phyloP scores from a whole-genome alignment of 1,140 invertebrate species.

The Drosophila micromelanica region DNA sequence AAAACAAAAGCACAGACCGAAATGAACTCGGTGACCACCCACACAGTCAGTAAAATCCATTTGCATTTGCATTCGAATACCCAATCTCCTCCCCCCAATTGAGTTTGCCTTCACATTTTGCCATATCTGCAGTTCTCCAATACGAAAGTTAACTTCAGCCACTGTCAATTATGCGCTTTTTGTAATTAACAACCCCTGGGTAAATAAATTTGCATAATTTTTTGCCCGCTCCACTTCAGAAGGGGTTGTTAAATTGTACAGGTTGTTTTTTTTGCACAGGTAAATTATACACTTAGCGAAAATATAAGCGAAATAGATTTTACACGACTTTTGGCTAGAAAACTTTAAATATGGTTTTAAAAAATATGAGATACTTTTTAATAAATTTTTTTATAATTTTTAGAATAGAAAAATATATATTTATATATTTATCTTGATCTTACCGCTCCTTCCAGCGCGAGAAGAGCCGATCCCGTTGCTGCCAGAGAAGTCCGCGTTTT shows the following conservation, averaged over 20 bases:
- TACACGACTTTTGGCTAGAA: too few species aligned
- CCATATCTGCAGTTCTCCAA: constrained; percentile 53
- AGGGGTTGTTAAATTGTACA: constrained; percentile 30
- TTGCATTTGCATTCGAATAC: constrained; percentile 13
- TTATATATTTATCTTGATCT: constrained; percentile 3
- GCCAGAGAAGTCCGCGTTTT: constrained; percentile 88
- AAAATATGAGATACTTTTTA: too few species aligned
- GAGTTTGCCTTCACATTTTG: constrained; percentile 11
- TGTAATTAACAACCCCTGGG: constrained; percentile 65
- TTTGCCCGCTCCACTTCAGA: constrained; percentile 7
- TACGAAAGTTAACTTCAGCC: constrained; percentile 46
- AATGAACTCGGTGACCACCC: constrained; percentile 5
- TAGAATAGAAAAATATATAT: too few species aligned
- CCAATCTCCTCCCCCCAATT: background rate
- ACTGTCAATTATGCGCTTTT: constrained; percentile 74
- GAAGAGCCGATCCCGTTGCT: constrained; percentile 88
- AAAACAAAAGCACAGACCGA: constrained; percentile 37
- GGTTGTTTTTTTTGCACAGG: constrained; percentile 15
- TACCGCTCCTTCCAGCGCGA: constrained; percentile 89
- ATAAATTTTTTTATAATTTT: too few species aligned
- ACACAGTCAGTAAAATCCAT: constrained; percentile 17
- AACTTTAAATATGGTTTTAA: too few species aligned
- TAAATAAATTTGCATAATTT: constrained; percentile 71
- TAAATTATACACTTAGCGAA: background rate
- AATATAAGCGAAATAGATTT: background rate